Evolutionary conservation across 2,113 vertebrate species (phyloP).

Genomic region (Etia nguti): DNA sequence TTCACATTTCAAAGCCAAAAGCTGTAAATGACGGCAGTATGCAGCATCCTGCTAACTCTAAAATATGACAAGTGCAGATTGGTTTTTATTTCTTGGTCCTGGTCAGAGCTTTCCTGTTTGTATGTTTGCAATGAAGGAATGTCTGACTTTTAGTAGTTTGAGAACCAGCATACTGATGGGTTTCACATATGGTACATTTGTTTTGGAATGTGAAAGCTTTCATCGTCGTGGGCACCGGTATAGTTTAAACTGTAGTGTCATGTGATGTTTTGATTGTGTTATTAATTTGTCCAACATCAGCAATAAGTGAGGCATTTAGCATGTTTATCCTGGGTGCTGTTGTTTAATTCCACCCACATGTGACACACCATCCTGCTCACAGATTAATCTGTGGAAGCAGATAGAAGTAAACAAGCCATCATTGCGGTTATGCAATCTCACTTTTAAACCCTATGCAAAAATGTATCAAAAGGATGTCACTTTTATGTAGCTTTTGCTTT

Average conservation of each 20-base stretch:
- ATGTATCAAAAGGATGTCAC: not conserved
- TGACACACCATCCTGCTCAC: not conserved
- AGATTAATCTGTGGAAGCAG: not conserved
- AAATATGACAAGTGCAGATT: not conserved
- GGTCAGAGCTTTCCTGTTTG: not conserved
- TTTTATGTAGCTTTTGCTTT: not conserved
- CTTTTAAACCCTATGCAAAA: not conserved
- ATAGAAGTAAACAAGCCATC: not conserved
- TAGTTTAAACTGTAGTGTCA: not conserved
- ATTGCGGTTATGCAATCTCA: not conserved
- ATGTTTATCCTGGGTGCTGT: not conserved
- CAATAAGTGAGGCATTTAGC: not conserved
- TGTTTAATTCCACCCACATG: not conserved
- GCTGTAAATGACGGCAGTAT: not conserved
- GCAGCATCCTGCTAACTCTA: not conserved
- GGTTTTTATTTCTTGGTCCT: too few relatives aligned
- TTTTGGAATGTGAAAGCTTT: not conserved
- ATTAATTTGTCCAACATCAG: not conserved
- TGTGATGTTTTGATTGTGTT: not conserved
- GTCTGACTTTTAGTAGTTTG: not conserved
- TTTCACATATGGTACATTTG: not conserved
- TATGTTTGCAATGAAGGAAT: not conserved
- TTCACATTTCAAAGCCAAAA: not conserved
- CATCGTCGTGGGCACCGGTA: rapidly evolving
- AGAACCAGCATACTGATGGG: not conserved